These are phyloP conservation scores for Acrocyrtus sp. DNA, from an alignment of 2,888 invertebrate genomes.

Conservation along the genomic window DNA sequence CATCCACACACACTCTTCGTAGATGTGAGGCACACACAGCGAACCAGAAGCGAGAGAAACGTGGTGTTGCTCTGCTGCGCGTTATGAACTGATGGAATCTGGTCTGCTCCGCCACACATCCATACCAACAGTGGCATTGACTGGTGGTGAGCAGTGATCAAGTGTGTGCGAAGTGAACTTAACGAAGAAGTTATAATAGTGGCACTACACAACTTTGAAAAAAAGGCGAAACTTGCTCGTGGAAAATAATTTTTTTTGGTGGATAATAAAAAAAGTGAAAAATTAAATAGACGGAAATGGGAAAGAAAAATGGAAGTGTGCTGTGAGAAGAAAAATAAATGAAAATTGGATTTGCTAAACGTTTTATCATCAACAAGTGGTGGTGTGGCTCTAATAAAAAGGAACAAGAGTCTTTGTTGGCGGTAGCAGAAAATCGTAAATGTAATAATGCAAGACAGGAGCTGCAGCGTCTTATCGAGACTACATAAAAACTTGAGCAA, in stretches of 20 bases:
- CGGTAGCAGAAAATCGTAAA: background rate
- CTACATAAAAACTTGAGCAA: background rate
- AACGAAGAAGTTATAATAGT: too few species aligned
- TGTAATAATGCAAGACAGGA: constrained; percentile 31
- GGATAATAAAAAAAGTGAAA: background rate
- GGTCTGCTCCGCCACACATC: background rate
- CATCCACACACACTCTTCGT: constrained; percentile 11
- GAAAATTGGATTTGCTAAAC: background rate
- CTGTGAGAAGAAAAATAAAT: background rate
- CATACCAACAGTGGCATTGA: constrained; percentile 33
- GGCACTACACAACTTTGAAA: constrained; percentile 1
- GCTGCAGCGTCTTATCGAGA: constrained; percentile 3
- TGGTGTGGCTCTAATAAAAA: background rate
- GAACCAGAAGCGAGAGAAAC: too few species aligned
- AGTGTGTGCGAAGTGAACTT: constrained; percentile 35
- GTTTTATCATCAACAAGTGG: constrained; percentile 20
- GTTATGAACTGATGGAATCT: background rate
- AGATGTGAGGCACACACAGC: background rate
- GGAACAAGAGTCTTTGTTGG: background rate
- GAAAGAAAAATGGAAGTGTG: constrained; percentile 5
- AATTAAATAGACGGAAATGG: background rate
- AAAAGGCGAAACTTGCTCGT: background rate
- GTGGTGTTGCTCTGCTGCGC: too few species aligned
- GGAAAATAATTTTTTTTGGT: background rate
- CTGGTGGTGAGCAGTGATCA: constrained; percentile 39